A percentile compares a stretch with the other conserved stretches of the same genome.
These are phyloP conservation scores for Cerceris rybyensis DNA, from an alignment of 2,888 invertebrate species.

Conservation along the genomic window DNA sequence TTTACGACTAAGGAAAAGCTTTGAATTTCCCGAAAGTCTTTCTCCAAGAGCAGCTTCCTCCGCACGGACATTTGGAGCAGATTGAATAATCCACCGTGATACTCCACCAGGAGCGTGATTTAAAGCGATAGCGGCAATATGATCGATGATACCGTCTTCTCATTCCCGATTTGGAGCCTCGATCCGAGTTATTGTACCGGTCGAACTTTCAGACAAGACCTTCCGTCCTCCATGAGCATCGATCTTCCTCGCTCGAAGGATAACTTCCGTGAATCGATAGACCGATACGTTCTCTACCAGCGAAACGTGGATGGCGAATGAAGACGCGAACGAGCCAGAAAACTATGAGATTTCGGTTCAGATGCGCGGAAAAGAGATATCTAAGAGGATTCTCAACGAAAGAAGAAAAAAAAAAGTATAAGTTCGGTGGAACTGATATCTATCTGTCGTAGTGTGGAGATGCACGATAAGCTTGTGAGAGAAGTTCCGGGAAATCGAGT, in stretches of 20 bases:
- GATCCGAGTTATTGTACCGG: not conserved
- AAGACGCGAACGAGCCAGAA: not conserved
- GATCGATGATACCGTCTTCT: slow-evolving; percentile 53
- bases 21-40: slow-evolving; percentile 53
- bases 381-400: not conserved
- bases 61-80: slow-evolving; percentile 52
- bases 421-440: too few species aligned
- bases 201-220: slow-evolving; percentile 13
- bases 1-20: slow-evolving; percentile 47
- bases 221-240: not conserved
- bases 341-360: too few species aligned
- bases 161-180: slow-evolving; percentile 23
- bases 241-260: not conserved
- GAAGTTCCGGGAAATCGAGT: too few species aligned
- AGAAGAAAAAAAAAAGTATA: too few species aligned
- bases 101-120: slow-evolving; percentile 47
- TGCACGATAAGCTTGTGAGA: too few species aligned
- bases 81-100: slow-evolving; percentile 55
- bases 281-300: not conserved
- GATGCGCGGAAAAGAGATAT: not conserved
- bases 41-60: slow-evolving; percentile 25
- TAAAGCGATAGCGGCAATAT: slow-evolving; percentile 58
- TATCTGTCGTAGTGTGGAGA: too few species aligned
- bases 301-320: not conserved
- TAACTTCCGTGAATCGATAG: slow-evolving; percentile 7